Evolutionary conservation across 2,797 vertebrate species (phyloP), one percentile per base, ranked within the genome.

Genomic region (Erpetoichthys calabaricus): DNA sequence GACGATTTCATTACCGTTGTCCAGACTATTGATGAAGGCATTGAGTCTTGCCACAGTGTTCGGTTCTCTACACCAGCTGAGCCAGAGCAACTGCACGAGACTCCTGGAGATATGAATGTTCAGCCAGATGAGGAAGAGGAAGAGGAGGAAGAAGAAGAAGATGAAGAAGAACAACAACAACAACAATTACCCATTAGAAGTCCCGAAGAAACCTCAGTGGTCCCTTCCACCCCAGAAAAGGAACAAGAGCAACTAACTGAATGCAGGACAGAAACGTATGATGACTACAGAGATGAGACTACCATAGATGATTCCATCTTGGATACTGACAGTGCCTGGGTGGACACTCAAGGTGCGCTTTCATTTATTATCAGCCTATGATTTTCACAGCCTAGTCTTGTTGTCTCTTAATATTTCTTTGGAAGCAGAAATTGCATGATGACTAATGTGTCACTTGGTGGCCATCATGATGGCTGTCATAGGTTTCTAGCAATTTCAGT

Each of bases 1-100:
- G 96, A 99, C 8, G 96, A 98, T 68, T 97, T 99, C 41, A 99
- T 99, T 73, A 94, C 94, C 0, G 91, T 99, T 45, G 92, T 98
- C 63, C 96, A 99, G 75, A 95, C 94, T 3, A 91, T 94, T 0
- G 93, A 99, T 50, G 89, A 94, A 66, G 86, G 91, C 0, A 92
- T 97, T 59, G 87, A 85, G 7, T 80, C 89, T 1, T 87, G 90
- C 52, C 93, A 97, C 73, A 98, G 89, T 0, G 90, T 98, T 57
- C 90, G 93, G 4, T 99, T 98, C 68, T 95, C 91, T 1, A 87
- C 87, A 61, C 76, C 85, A 0, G 76, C 83, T 0, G 88, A 90
- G 62, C 61, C 78, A 0, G 81, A 83, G 63, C 70, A 64, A 49
- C 73, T 83, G 55, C 75, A 79, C 0, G 74, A 75, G 2, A 67